These are phyloP conservation scores for Ophonus ardosiacus DNA, from an alignment of 2,888 invertebrate genomes.

Conservation along the genomic window DNA sequence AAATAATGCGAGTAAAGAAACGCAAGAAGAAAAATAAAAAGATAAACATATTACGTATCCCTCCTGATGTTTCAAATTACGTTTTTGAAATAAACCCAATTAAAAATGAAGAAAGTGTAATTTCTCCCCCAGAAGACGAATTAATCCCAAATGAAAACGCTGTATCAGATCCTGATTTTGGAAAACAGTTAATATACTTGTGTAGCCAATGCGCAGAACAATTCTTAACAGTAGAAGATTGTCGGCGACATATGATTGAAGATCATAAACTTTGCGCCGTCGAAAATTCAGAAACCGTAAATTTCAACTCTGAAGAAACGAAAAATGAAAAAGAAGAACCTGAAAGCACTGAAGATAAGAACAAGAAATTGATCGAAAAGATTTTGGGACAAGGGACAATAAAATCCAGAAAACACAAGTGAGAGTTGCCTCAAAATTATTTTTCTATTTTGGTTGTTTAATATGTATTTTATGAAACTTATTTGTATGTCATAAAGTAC, in stretches of 20 bases:
- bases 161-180: not conserved
- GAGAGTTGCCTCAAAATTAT: too few species aligned
- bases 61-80: conserved; percentile 16
- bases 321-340: conserved; percentile 46
- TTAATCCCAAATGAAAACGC: not conserved
- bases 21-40: conserved; percentile 32
- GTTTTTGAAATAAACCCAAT: conserved; percentile 14
- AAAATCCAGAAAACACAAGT: conserved; percentile 53
- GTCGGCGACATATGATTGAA: conserved; percentile 77
- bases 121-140: not conserved
- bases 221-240: conserved; percentile 75
- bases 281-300: conserved; percentile 61
- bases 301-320: conserved; percentile 60
- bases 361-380: conserved; percentile 52
- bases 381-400: conserved; percentile 49
- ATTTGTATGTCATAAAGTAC: too few species aligned
- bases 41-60: conserved; percentile 1
- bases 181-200: conserved; percentile 72
- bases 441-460: too few species aligned
- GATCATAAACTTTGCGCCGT: conserved; percentile 70
- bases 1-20: conserved; percentile 54
- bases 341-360: conserved; percentile 14
- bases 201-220: conserved; percentile 77
- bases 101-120: conserved; percentile 24
- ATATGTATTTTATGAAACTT: too few species aligned